Percentiles rank a stretch among this genome's conserved stretches.
Conservation (phyloP, 2,113 vertebrate species). For the human (Homo sapiens) region DNA sequence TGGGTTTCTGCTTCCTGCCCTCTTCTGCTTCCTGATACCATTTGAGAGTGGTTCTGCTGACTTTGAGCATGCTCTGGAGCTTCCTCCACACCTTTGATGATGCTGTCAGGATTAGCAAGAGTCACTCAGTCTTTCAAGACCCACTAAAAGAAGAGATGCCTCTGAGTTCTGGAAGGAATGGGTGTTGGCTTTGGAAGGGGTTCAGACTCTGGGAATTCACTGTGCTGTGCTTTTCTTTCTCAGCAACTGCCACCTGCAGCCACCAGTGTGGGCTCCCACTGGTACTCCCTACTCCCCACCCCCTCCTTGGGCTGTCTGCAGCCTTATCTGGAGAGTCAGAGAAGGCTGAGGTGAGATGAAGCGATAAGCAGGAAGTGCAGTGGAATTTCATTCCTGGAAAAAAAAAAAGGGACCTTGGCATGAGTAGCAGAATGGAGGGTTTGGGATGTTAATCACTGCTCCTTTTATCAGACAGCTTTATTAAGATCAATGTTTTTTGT, state of each 20-base stretch:
- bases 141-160: neutral
- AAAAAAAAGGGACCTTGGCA: slow-evolving; percentile 72
- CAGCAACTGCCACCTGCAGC: neutral
- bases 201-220: neutral
- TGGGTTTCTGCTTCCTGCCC: slow-evolving; percentile 39
- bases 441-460: slow-evolving; percentile 87
- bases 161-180: neutral
- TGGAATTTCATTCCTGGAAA: slow-evolving; percentile 78
- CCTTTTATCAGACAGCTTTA: slow-evolving; percentile 91
- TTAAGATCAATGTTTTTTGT: slow-evolving; percentile 90
- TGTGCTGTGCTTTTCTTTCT: neutral
- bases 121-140: neutral
- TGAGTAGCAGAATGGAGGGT: slow-evolving; percentile 67
- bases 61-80: neutral
- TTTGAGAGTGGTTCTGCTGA: neutral
- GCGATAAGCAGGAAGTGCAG: slow-evolving; percentile 67
- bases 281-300: neutral
- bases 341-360: slow-evolving; percentile 67
- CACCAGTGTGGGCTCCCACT: neutral
- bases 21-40: neutral
- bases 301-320: neutral
- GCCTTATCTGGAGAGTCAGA: slow-evolving; percentile 41
- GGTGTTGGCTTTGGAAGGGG: neutral
- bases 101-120: neutral
- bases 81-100: neutral